A percentile compares a stretch with the other conserved stretches of the same genome.
Evolutionary conservation across 2,797 vertebrate genomes (phyloP).

Genomic region (Mallotus villosus): DNA sequence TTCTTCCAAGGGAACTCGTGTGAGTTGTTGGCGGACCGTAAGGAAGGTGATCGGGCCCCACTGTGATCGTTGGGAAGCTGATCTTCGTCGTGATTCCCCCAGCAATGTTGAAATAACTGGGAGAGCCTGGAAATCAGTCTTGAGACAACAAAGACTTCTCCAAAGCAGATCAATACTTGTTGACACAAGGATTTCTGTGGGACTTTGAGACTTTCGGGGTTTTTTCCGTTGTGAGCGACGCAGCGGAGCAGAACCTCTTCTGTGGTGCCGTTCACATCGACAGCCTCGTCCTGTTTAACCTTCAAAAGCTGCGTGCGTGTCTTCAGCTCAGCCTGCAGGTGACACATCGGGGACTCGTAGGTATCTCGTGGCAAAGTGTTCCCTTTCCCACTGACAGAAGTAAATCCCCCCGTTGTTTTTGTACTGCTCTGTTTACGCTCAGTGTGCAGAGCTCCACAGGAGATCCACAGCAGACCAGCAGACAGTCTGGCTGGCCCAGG

Average conservation of each 20-base stretch:
- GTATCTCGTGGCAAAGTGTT: slow-evolving; percentile 46
- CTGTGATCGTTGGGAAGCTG: no score
- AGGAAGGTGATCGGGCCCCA: no score
- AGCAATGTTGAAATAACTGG: slow-evolving; percentile 26
- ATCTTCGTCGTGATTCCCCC: slow-evolving; percentile 18
- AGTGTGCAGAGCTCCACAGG: background rate
- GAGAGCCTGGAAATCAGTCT: slow-evolving; percentile 8
- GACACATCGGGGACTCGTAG: slow-evolving; percentile 48
- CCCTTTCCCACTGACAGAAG: slow-evolving; percentile 14
- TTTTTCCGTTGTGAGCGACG: slow-evolving; percentile 55
- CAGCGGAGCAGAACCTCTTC: slow-evolving; percentile 47
- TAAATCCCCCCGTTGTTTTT: slow-evolving; percentile 25
- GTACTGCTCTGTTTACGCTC: slow-evolving; percentile 25
- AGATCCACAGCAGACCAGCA: no score
- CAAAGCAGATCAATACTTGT: slow-evolving; percentile 52
- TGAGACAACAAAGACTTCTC: slow-evolving; percentile 38
- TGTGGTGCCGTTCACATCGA: slow-evolving; percentile 51
- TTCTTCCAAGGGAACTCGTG: no score
- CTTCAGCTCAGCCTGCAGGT: slow-evolving; percentile 51
- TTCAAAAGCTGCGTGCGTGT: slow-evolving; percentile 50
- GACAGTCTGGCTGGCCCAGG: no score
- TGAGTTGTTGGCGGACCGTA: no score
- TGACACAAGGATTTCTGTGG: slow-evolving; percentile 41
- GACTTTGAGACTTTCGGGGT: slow-evolving; percentile 43
- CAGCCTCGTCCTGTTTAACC: slow-evolving; percentile 51